Base-by-base conservation (phyloP, 2,797 vertebrate genomes). In the Enteromius argenteus region DNA sequence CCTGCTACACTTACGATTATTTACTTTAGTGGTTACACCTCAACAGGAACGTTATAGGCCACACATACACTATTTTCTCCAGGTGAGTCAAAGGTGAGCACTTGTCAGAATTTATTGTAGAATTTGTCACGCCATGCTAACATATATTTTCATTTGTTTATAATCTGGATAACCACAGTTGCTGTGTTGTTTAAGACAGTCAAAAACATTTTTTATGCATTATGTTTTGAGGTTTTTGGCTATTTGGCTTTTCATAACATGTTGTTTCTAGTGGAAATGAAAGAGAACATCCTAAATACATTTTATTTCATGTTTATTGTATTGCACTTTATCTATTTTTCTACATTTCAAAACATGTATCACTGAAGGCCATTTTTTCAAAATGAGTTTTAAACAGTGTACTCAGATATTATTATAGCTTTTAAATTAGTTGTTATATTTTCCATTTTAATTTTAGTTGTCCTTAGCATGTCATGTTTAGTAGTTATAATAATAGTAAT, bases 1-100 rank as follows among this genome's bases (percentile, higher is more conserved):
- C 93, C 94, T 92, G 91, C 77, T 85, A 94, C 91, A 90, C 93
- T 91, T 92, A 87, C 83, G 92, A 94, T 94, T 92, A 93, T 92
- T 95, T 93, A 95, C 87, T 88, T 89, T 87, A 90, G 84, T 64
- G 83, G 73, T 86, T 86, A 80, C 66, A 83, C 80, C 80, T 67
- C 21, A 37, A 51, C 19, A 72, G 67, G 19, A 84, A 83, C 44
- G 66, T 66, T 78, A 30, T 78, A 46, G 76, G 53, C 27, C 68
- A 80, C 66, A 62, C 21, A 71, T 35, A 21, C 10, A 23, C 21
- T 51, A 42, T 19, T 39, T n/a, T 69, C 21, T 79, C 74, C 37
- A 44, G 51, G 66, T 84, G 10, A 60, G 62, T 56, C 49, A 76
- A 66, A 83, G 35, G 49, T 68, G 23, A 76, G 56, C 14, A 10